Evolutionary conservation across 2,888 invertebrate genomes (phyloP).

Genomic region (Asteroscopus sphinx): DNA sequence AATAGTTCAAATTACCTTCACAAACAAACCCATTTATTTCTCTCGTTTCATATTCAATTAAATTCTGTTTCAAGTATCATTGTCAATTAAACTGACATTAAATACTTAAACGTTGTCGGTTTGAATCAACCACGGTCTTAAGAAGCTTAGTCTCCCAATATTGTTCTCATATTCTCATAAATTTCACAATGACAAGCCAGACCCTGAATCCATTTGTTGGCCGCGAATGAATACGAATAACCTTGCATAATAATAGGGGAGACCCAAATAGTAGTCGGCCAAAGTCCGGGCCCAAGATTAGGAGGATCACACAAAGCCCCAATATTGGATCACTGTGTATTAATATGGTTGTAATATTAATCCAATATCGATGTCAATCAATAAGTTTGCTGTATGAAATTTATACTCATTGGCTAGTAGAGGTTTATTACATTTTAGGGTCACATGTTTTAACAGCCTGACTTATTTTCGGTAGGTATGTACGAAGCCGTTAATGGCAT

Average conservation of each 20-base stretch:
- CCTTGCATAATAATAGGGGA: conserved; percentile 38
- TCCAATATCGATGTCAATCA: conserved; percentile 43
- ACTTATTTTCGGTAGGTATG: too few species aligned
- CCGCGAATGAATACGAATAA: conserved; percentile 45
- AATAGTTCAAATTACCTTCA: too few species aligned
- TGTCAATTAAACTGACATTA: not conserved
- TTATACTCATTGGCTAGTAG: too few species aligned
- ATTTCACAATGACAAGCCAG: conserved; percentile 46
- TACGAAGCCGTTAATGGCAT: too few species aligned
- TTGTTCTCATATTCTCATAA: conserved; percentile 39
- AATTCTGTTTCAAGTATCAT: too few species aligned
- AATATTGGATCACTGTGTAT: conserved; percentile 38
- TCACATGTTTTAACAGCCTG: too few species aligned
- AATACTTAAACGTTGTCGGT: not conserved
- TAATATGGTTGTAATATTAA: conserved; percentile 41
- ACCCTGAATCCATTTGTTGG: conserved; percentile 46
- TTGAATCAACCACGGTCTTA: conserved; percentile 13
- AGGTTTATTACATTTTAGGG: too few species aligned
- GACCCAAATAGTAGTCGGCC: conserved; percentile 40
- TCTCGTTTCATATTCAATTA: too few species aligned
- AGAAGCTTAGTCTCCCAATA: conserved; percentile 31
- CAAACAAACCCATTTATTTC: too few species aligned
- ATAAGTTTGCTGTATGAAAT: not conserved
- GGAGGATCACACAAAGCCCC: conserved; percentile 39
- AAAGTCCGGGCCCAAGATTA: conserved; percentile 37